Evolutionary conservation across 2,113 vertebrate species (phyloP).

Genomic region (Ceyx cyanopectus): DNA sequence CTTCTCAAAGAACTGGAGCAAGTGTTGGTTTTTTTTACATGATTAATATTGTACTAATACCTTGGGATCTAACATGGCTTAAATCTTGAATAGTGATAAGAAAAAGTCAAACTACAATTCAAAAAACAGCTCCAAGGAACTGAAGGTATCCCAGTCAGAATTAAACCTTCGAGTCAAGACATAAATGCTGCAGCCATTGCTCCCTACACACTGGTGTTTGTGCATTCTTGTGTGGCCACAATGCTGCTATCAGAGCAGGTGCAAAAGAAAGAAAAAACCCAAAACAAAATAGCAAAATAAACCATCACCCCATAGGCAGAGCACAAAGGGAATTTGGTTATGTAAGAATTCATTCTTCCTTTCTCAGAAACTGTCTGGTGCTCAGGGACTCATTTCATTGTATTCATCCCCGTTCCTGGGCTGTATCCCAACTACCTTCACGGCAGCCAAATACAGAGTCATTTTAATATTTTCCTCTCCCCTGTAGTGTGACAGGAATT

Average conservation of each 20-base stretch:
- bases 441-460: neutral
- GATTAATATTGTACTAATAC: neutral
- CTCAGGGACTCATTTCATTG: neutral
- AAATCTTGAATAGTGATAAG: neutral
- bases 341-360: slow-evolving; percentile 4
- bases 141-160: neutral
- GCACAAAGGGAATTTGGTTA: neutral
- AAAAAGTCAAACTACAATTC: neutral
- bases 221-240: neutral
- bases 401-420: neutral
- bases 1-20: neutral
- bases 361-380: slow-evolving; percentile 4
- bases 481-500: slow-evolving; percentile 6
- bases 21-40: neutral
- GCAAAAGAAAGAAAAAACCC: neutral
- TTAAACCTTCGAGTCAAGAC: neutral
- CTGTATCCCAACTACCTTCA: neutral
- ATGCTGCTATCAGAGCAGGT: neutral
- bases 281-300: neutral
- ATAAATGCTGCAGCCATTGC: neutral
- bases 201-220: neutral
- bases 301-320: neutral
- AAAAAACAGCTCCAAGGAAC: neutral
- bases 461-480: neutral
- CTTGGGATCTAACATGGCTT: neutral